Evolutionary conservation across 1,140 invertebrate species (phyloP).

Genomic region (Homarus americanus): DNA sequence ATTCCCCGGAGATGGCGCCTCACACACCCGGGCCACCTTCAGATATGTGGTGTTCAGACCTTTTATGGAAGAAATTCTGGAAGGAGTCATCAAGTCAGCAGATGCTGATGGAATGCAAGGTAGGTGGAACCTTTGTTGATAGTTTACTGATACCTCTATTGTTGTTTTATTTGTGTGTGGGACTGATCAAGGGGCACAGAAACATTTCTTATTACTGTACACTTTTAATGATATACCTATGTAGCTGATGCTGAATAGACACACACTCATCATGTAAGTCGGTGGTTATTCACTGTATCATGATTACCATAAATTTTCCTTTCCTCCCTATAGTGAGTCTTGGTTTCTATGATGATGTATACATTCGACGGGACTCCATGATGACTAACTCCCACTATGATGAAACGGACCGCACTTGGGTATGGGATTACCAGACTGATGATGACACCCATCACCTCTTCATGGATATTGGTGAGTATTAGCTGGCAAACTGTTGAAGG

Average conservation of each 20-base stretch:
- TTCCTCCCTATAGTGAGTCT: constrained; percentile 90
- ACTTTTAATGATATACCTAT: too few species aligned
- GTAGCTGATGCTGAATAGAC: too few species aligned
- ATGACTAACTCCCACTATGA: constrained; percentile 95
- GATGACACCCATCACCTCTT: constrained; percentile 91
- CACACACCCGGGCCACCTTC: constrained; percentile 95
- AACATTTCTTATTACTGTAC: too few species aligned
- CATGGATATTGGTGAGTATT: constrained; percentile 86
- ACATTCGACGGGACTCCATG: constrained; percentile 91
- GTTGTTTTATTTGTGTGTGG: too few species aligned
- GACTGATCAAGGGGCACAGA: too few species aligned
- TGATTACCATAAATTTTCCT: too few species aligned
- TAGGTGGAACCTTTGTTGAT: constrained; percentile 77
- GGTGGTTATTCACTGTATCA: too few species aligned
- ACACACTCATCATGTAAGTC: too few species aligned
- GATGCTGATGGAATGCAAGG: constrained; percentile 95
- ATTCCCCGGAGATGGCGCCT: constrained; percentile 95
- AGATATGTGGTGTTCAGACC: constrained; percentile 95
- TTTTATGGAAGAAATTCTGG: constrained; percentile 93
- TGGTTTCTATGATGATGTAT: constrained; percentile 97
- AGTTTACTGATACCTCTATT: too few species aligned
- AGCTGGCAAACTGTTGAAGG: too few species aligned
- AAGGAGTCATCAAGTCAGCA: constrained; percentile 94
- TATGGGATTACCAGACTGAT: constrained; percentile 94
- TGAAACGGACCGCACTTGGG: constrained; percentile 95